These are phyloP conservation scores for Empidonax traillii DNA, from an alignment of 2,113 vertebrate species.

Conservation along the genomic window DNA sequence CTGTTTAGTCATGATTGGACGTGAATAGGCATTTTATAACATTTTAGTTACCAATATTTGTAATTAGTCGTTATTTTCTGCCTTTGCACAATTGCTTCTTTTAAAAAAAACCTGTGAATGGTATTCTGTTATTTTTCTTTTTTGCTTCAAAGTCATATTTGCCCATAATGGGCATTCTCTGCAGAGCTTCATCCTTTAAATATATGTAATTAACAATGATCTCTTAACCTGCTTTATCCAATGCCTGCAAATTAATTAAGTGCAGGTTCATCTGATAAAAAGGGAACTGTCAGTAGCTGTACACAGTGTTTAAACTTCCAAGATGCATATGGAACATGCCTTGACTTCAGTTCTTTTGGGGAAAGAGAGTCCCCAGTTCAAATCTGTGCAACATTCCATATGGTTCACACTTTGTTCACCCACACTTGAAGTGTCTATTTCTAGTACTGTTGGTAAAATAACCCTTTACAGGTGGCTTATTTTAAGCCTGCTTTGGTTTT, in stretches of 20 bases:
- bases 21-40: not conserved
- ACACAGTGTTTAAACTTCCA: not conserved
- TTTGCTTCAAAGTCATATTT: not conserved
- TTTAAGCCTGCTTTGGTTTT: constrained; percentile 19
- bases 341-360: constrained; percentile 18
- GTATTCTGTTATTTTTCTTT: not conserved
- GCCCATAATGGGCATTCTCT: not conserved
- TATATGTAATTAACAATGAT: not conserved
- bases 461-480: constrained; percentile 51
- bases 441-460: constrained; percentile 40
- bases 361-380: constrained; percentile 25
- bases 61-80: not conserved
- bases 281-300: not conserved
- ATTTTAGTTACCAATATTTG: not conserved
- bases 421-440: constrained; percentile 55
- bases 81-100: not conserved
- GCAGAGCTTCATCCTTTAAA: constrained; percentile 11
- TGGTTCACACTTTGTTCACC: constrained; percentile 49
- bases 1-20: not conserved
- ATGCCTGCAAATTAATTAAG: not conserved
- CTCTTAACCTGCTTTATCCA: constrained; percentile 16
- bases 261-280: not conserved
- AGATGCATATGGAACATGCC: constrained; percentile 5
- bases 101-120: not conserved
- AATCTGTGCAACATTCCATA: not conserved